phyloP scores from a whole-genome alignment of 2,888 invertebrate species.

The Drosophila flavopinicola region DNA sequence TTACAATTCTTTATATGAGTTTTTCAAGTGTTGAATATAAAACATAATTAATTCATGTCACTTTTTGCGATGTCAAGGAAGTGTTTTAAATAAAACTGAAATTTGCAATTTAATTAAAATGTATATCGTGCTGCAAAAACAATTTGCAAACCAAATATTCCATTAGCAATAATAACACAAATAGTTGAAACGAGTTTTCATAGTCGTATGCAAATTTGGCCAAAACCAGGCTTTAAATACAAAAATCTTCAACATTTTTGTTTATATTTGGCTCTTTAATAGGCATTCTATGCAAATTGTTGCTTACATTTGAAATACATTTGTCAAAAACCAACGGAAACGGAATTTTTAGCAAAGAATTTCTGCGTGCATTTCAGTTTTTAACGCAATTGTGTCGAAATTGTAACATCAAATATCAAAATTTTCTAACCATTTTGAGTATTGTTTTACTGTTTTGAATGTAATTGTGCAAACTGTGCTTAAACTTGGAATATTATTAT shows the following conservation, averaged over 20 bases:
- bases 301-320: conserved; percentile 19
- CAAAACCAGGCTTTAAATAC: conserved; percentile 20
- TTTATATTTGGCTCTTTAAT: conserved; percentile 26
- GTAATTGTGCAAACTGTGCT: no score
- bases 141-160: conserved; percentile 22
- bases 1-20: conserved; percentile 40
- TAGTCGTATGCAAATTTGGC: conserved; percentile 56
- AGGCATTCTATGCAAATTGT: conserved; percentile 65
- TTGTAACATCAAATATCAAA: not conserved
- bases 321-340: conserved; percentile 55
- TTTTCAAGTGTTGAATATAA: conserved; percentile 37
- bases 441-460: no score
- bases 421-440: not conserved
- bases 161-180: conserved; percentile 21
- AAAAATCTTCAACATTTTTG: conserved; percentile 33
- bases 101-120: no score
- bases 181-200: conserved; percentile 55
- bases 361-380: conserved; percentile 11
- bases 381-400: conserved; percentile 1
- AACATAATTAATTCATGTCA: conserved; percentile 13
- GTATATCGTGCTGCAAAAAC: conserved; percentile 4
- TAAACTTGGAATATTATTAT: no score
- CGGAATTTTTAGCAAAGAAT: conserved; percentile 23
- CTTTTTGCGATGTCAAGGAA: conserved; percentile 21
- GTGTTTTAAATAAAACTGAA: conserved; percentile 14